A percentile compares a stretch with the other conserved stretches of the same genome.
Conservation (phyloP, 2,888 invertebrate genomes). For the Oxycera nigricornis region DNA sequence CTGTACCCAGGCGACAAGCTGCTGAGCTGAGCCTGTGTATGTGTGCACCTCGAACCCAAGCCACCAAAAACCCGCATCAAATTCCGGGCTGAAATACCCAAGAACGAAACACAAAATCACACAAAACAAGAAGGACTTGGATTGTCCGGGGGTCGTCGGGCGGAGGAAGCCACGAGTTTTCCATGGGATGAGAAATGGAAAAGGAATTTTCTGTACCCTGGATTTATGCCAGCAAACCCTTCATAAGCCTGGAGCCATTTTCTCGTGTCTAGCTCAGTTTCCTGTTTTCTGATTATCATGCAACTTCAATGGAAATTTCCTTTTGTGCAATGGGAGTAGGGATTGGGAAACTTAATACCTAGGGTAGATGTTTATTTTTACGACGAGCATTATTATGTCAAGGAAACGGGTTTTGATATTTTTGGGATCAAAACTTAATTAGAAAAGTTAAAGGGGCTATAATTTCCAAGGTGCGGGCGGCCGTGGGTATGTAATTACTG, state of each 20-base stretch:
- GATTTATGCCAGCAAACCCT: slow-evolving; percentile 8
- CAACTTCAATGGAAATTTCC: not conserved
- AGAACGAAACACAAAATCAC: not conserved
- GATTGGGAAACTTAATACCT: not conserved
- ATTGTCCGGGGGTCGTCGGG: not conserved
- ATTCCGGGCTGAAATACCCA: not conserved
- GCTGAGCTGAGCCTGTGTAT: not conserved
- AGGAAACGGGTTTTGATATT: not conserved
- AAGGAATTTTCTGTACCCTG: slow-evolving; percentile 22
- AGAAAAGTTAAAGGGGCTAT: no score
- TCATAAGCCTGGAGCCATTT: slow-evolving; percentile 6
- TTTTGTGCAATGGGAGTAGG: not conserved
- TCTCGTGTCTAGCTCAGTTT: not conserved
- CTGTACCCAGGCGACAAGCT: not conserved
- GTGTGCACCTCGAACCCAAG: not conserved
- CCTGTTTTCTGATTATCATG: not conserved
- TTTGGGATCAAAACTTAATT: not conserved
- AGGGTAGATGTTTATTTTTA: not conserved
- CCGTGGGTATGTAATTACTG: no score
- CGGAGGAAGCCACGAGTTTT: not conserved
- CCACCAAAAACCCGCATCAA: not conserved
- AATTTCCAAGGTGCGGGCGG: no score
- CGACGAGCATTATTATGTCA: not conserved
- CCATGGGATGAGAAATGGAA: not conserved
- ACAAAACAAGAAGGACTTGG: slow-evolving; percentile 3